A percentile compares a stretch with the other conserved stretches of the same genome.
These are phyloP conservation scores for Bos javanicus DNA, from an alignment of 2,113 vertebrate species.

Conservation along the genomic window DNA sequence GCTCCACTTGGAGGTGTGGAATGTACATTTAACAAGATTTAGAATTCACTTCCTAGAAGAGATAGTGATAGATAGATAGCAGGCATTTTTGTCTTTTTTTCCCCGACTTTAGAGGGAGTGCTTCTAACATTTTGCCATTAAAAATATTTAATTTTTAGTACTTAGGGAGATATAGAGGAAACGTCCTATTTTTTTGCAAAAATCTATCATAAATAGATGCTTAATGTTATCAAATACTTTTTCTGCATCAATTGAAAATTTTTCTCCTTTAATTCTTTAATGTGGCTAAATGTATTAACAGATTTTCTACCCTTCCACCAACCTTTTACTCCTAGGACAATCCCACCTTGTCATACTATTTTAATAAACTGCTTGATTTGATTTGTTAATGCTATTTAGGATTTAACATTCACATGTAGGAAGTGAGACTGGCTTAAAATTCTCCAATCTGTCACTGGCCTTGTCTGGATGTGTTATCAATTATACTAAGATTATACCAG, in stretches of 20 bases:
- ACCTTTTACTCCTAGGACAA: neutral
- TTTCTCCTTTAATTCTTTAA: neutral
- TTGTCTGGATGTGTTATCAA: neutral
- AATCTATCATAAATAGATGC: neutral
- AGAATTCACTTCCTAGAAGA: neutral
- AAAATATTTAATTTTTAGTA: conserved; percentile 11
- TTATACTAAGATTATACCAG: neutral
- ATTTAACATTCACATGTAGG: neutral
- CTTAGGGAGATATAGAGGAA: neutral
- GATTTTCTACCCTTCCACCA: neutral
- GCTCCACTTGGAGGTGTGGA: neutral
- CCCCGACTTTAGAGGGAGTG: neutral
- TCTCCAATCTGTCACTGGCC: neutral
- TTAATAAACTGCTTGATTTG: neutral
- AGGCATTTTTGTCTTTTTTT: neutral
- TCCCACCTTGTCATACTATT: neutral
- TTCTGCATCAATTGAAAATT: neutral
- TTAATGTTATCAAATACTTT: neutral
- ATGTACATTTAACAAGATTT: neutral
- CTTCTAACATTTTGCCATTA: neutral
- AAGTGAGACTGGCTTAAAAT: neutral
- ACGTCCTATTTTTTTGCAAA: neutral
- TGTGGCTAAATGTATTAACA: neutral
- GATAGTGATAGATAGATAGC: neutral
- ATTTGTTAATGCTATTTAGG: neutral